Percentiles rank a stretch among this genome's conserved stretches.
phyloP scores from a whole-genome alignment of 64 coral and sea anemone genomes.

The Acropora yongei region DNA sequence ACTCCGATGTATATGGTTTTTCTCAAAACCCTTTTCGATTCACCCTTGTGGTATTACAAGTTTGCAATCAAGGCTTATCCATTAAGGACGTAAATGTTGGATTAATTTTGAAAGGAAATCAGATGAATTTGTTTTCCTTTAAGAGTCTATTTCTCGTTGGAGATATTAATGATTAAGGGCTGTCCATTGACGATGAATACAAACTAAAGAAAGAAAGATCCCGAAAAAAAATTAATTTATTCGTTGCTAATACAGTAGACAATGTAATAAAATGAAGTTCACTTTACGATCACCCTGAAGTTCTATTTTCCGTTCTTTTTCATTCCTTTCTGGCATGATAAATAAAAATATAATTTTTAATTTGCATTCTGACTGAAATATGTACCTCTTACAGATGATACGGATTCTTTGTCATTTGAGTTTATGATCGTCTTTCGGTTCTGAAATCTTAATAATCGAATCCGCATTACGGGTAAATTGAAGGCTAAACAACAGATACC shows the following conservation, averaged over 20 bases:
- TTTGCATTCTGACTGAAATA: too few species aligned
- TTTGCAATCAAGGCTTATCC: not conserved
- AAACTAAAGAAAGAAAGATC: not conserved
- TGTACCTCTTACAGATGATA: not conserved
- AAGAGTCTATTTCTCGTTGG: not conserved
- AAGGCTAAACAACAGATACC: constrained; percentile 10
- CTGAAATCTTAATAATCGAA: not conserved
- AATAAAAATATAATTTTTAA: too few species aligned
- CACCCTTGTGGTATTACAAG: not conserved
- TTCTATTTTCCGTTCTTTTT: not conserved
- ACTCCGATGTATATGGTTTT: not conserved
- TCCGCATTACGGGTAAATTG: not conserved
- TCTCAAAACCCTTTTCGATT: not conserved
- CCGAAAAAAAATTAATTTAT: not conserved
- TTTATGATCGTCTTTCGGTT: not conserved
- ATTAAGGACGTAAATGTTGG: not conserved
- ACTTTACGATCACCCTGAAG: not conserved
- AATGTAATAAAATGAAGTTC: not conserved
- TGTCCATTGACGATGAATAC: not conserved
- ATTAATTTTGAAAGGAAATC: constrained; percentile 13
- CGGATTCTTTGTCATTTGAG: not conserved
- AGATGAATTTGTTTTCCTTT: not conserved
- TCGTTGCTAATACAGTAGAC: not conserved
- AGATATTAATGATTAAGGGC: not conserved
- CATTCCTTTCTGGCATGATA: too few species aligned